A percentile compares a stretch with the other conserved stretches of the same genome.
These are phyloP conservation scores for Dermochelys coriacea DNA, from an alignment of 2,797 vertebrate genomes.

Conservation along the genomic window DNA sequence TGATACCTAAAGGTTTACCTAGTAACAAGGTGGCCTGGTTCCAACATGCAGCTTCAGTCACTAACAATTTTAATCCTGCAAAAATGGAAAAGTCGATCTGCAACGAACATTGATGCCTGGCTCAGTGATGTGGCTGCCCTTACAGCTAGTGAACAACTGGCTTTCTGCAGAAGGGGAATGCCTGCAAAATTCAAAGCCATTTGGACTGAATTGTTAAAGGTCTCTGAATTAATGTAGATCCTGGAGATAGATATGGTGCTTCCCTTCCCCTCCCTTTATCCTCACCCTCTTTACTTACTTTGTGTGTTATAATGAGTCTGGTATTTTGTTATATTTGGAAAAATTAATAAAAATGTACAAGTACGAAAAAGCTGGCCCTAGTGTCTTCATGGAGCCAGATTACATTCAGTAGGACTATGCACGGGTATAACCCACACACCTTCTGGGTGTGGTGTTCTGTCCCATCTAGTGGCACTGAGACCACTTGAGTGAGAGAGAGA, in stretches of 20 bases:
- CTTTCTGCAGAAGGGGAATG: background rate
- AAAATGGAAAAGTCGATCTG: background rate
- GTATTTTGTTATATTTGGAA: background rate
- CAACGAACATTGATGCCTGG: background rate
- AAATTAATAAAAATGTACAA: too few species aligned
- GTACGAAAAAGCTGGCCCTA: background rate
- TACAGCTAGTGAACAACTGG: background rate
- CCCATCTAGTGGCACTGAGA: too few species aligned
- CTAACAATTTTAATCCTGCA: background rate
- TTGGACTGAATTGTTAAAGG: background rate
- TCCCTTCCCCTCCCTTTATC: background rate
- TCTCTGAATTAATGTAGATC: background rate
- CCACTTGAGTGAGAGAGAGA: too few species aligned
- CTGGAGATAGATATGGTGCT: background rate
- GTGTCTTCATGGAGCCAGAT: background rate
- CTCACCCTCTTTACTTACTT: background rate
- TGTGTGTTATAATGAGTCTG: background rate
- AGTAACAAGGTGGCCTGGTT: background rate
- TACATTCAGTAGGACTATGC: background rate
- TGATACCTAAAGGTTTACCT: background rate
- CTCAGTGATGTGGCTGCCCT: background rate
- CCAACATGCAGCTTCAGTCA: background rate
- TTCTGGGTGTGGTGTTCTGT: too few species aligned
- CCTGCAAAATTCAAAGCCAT: background rate
- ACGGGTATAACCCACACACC: too few species aligned